phyloP scores from a whole-genome alignment of 2,888 invertebrate genomes.

The Cantharis lateralis region DNA sequence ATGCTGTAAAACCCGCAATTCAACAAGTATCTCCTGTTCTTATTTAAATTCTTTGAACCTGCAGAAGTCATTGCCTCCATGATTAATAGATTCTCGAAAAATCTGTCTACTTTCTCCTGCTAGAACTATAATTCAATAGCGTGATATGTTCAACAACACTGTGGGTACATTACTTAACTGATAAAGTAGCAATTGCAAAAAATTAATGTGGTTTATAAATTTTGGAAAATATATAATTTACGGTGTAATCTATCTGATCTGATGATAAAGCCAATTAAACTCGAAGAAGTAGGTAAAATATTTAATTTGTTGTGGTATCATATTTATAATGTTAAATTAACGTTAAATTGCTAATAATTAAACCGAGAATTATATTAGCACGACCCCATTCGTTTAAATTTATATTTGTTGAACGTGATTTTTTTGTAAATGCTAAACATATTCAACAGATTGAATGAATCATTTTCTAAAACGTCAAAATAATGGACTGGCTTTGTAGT shows the following conservation, averaged over 20 bases:
- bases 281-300: background rate
- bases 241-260: background rate
- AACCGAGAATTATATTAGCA: background rate
- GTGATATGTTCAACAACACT: constrained; percentile 20
- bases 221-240: background rate
- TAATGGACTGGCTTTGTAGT: background rate
- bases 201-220: background rate
- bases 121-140: constrained; percentile 43
- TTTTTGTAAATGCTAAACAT: background rate
- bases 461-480: background rate
- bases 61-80: constrained; percentile 47
- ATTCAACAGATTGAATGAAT: background rate
- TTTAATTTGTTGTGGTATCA: background rate
- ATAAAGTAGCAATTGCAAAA: background rate
- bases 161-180: background rate
- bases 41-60: constrained; percentile 35
- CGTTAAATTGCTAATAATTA: background rate
- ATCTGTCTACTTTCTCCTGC: constrained; percentile 51
- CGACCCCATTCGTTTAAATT: background rate
- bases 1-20: constrained; percentile 25
- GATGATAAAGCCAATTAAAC: background rate
- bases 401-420: background rate
- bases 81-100: constrained; percentile 53
- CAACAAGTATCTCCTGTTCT: constrained; percentile 30
- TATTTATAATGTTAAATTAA: background rate